Evolutionary conservation across 2,888 invertebrate species (phyloP), one percentile per base, ranked within the genome.

Genomic region (Muschampia plurimacula): DNA sequence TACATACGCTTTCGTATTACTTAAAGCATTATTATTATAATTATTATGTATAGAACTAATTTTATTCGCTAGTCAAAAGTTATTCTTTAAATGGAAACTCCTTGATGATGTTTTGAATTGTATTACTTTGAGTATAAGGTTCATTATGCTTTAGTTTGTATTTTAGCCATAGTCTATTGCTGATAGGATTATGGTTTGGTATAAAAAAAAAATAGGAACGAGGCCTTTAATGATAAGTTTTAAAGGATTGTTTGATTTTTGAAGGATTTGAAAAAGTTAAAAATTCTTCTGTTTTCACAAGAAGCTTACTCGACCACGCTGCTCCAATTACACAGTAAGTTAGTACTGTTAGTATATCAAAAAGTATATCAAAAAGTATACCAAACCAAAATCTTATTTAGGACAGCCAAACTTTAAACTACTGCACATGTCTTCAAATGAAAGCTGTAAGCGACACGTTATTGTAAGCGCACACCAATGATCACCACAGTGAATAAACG

Each of bases 31-130:
- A 69, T 69, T 69, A 64, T 69, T 28, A 69, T 64, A 55, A 55
- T 55, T 28, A 63, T 67, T 86, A 85, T 86, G 84, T 82, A 83
- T 89, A 87, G 86, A 83, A 84, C 83, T 89, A 88, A 89, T 89
- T 89, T 89, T 88, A 91, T 90, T 89, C 87, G 88, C 93, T 93
- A 93, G 93, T 93, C 93, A 93, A 91, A 88, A 87, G 86, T 84
- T 89, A 86, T 88, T 86, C 85, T 86, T 87, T 85, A 86, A 86
- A 84, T 81, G 80, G 81, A 82, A 81, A 39, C 41, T 55, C 84
- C 83, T 83, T 81, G 83, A 83, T 85, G 74, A 79, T 83, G 84
- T 79, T 79, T 81, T 82, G 83, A 83, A 82, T 83, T 82, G 83
- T 86, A 86, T 84, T 84, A 83, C 81, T 80, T 84, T 80, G 77